phyloP scores from a whole-genome alignment of 2,888 invertebrate genomes.

The Tortrix viridana region DNA sequence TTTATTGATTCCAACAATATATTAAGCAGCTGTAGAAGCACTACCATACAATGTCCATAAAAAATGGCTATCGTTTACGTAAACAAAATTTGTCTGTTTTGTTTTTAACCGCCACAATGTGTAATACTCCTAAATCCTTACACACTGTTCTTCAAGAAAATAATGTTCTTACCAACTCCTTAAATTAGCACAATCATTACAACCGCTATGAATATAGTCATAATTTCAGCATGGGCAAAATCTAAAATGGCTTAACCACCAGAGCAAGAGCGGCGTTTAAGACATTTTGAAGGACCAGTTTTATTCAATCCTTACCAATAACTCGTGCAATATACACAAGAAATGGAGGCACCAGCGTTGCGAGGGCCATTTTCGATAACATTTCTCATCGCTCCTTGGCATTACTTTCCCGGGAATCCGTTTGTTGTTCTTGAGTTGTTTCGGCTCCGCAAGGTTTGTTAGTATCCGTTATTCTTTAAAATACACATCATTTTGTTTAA shows the following conservation, averaged over 20 bases:
- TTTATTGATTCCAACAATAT: no score
- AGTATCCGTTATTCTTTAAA: conserved; percentile 26
- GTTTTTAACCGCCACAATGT: no score
- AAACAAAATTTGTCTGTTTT: no score
- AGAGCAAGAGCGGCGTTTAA: background rate
- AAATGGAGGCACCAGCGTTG: conserved; percentile 30
- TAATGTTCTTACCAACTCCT: background rate
- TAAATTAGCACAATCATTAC: conserved; percentile 3
- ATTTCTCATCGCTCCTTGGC: conserved; percentile 34
- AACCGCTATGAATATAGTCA: background rate
- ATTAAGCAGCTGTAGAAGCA: no score
- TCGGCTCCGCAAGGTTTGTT: conserved; percentile 31
- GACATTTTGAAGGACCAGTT: background rate
- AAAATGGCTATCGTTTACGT: no score
- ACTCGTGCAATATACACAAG: conserved; percentile 32
- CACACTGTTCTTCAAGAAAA: no score
- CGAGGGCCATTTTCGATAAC: conserved; percentile 33
- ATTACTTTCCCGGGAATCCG: conserved; percentile 27
- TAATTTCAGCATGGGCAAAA: conserved; percentile 1
- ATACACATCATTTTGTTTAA: conserved; percentile 20
- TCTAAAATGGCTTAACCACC: conserved; percentile 11
- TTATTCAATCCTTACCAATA: conserved; percentile 29
- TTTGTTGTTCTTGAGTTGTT: conserved; percentile 33
- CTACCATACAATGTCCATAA: no score
- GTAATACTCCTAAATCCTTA: no score